Evolutionary conservation across 2,113 vertebrate species (phyloP), one percentile per base, ranked within the genome.

Genomic region (Notechis scutatus): DNA sequence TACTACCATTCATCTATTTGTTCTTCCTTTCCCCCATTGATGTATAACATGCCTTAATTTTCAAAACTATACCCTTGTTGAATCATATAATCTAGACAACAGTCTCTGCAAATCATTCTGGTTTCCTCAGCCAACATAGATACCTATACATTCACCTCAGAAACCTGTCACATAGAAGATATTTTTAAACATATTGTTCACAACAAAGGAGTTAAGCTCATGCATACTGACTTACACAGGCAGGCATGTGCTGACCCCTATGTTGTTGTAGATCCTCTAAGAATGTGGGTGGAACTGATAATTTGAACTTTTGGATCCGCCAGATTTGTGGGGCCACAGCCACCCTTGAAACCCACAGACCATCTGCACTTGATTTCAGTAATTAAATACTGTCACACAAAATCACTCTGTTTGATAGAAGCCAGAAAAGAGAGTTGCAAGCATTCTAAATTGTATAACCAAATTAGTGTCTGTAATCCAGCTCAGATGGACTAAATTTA

Each of bases 341-440:
- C 89, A 90, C 42, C 45, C 26, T 61, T 90, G 59, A 88, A 69
- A 26, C 87, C 42, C 47, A 55, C 47, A 55, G 91, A 10, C n/a
- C 91, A 92, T 55, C 47, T 93, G 89, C 45, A 87, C 34, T 90
- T 90, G 59, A 69, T 90, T 93, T 90, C 9, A 54, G 74, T 86
- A 93, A 90, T 90, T 93, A 64, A 52, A 93, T 42, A 50, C 47
- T 61, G 74, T 86, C 47, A 59, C 18, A 39, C 4, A 93, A 55
- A 34, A 93, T 21, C 3, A 90, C 14, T 91, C 93, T 59, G 92
- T 94, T 95, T 91, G 90, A 93, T 29, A 87, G 50, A 55, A 93
- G 61, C 90, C 45, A 92, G 54, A 90, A 1, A 95, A 94, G 87
- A 91, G 5, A 90, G 39, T 45, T 92, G 86, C 39, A 95, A 94